Conservation (phyloP, 1,140 invertebrate species). For the Lepidurus packardi region DNA sequence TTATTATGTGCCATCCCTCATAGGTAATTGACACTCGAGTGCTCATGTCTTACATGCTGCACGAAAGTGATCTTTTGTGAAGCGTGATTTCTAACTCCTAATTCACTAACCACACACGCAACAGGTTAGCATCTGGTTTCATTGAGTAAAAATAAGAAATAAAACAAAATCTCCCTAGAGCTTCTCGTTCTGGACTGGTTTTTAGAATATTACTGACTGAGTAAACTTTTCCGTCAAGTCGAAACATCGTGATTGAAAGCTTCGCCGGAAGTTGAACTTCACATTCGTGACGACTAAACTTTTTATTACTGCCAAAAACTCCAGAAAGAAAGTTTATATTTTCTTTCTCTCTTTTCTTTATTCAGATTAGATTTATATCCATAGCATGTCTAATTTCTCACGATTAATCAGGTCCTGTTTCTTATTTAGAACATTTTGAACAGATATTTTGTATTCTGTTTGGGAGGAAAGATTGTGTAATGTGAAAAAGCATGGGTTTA, state of each 20-base stretch:
- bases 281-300: background rate
- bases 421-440: background rate
- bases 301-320: background rate
- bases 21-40: background rate
- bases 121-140: background rate
- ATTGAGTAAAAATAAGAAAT: background rate
- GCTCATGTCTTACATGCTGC: background rate
- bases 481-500: background rate
- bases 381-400: slow-evolving; percentile 5
- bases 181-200: background rate
- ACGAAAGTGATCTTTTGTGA: background rate
- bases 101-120: background rate
- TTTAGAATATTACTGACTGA: background rate
- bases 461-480: background rate
- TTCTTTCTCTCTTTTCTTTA: background rate
- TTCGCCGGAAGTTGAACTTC: slow-evolving; percentile 8
- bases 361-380: background rate
- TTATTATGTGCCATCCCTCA: background rate
- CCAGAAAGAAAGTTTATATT: background rate
- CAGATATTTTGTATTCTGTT: background rate
- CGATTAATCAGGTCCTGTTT: background rate
- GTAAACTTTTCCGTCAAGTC: background rate
- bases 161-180: too few species aligned
- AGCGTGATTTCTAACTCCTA: background rate
- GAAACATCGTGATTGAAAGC: background rate